Conservation (phyloP, 2,888 invertebrate genomes). For the Brachyopa scutellaris region DNA sequence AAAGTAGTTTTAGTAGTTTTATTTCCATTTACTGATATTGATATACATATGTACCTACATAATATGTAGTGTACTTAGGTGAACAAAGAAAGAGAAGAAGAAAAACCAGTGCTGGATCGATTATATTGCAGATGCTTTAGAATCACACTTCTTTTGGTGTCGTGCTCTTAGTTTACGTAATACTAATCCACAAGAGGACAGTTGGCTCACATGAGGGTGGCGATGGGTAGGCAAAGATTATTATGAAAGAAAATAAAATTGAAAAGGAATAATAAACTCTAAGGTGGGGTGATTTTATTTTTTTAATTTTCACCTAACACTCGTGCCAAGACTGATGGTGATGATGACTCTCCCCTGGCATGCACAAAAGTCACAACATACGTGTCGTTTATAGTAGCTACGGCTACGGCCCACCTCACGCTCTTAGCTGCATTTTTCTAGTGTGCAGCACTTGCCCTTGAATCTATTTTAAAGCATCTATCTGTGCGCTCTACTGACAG, state of each 20-base stretch:
- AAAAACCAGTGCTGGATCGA: constrained; percentile 26
- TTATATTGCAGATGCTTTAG: no score
- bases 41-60: background rate
- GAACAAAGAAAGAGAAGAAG: background rate
- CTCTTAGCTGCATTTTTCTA: constrained; percentile 54
- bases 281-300: constrained; percentile 21
- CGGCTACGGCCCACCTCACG: constrained; percentile 23
- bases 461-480: constrained; percentile 68
- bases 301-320: constrained; percentile 56
- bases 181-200: constrained; percentile 39
- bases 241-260: constrained; percentile 36
- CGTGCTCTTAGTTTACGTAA: constrained; percentile 56
- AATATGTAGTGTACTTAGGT: no score
- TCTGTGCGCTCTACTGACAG: constrained; percentile 60
- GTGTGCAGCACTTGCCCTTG: constrained; percentile 71
- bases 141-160: no score
- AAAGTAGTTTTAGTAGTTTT: no score
- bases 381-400: constrained; percentile 50
- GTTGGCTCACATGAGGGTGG: constrained; percentile 25
- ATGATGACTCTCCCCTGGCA: constrained; percentile 65
- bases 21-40: background rate
- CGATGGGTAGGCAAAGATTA: background rate
- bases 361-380: constrained; percentile 35
- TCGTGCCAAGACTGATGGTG: constrained; percentile 65
- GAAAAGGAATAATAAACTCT: constrained; percentile 52